Conservation (phyloP, 1,140 invertebrate species). For the Drosophila ficusphila region DNA sequence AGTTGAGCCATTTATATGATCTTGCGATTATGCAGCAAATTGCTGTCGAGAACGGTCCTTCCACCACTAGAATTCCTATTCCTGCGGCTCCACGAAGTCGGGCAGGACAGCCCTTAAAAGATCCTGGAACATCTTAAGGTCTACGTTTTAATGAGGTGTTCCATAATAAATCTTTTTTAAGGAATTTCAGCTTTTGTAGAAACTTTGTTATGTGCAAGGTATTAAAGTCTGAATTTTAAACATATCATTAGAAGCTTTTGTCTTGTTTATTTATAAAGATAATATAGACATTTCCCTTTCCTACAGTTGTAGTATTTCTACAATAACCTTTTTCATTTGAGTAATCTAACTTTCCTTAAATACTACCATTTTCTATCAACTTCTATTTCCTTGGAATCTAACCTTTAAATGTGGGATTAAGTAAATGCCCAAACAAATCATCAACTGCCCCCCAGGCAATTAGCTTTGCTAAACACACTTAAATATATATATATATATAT, state of each 20-base stretch:
- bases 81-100: neutral
- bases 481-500: neutral
- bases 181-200: too few species aligned
- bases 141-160: neutral
- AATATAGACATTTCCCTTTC: too few species aligned
- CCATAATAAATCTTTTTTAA: neutral
- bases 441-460: conserved; percentile 17
- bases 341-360: too few species aligned
- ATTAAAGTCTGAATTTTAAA: too few species aligned
- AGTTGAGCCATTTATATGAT: conserved; percentile 78
- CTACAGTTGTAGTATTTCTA: too few species aligned
- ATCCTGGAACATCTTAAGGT: neutral
- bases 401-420: conserved; percentile 12
- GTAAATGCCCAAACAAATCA: conserved; percentile 37
- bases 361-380: conserved; percentile 5
- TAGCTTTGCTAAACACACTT: conserved; percentile 3
- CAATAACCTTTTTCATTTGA: too few species aligned
- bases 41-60: conserved; percentile 14
- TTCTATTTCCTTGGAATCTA: conserved; percentile 13
- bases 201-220: too few species aligned
- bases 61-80: neutral
- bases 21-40: conserved; percentile 74
- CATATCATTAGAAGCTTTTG: too few species aligned
- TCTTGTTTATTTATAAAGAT: too few species aligned
- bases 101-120: neutral